phyloP scores from a whole-genome alignment of 2,113 vertebrate species.

The Pedionomus torquatus region DNA sequence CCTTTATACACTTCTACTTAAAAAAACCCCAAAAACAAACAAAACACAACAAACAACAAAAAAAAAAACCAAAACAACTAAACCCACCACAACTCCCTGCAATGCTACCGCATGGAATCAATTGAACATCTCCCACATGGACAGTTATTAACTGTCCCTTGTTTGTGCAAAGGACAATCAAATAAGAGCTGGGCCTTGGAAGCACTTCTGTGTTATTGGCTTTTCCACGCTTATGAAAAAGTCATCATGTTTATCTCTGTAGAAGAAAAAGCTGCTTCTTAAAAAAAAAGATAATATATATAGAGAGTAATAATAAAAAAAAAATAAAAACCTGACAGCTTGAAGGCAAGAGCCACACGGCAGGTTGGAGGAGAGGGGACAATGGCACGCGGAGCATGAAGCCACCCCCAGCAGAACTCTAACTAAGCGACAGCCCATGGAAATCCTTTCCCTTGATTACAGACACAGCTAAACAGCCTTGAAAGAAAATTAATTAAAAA shows the following conservation, averaged over 20 bases:
- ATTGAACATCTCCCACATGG: conserved; percentile 36
- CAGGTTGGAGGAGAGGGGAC: not conserved
- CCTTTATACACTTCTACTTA: not conserved
- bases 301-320: no score
- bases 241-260: conserved; percentile 13
- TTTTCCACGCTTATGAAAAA: conserved; percentile 35
- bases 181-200: not conserved
- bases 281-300: not conserved
- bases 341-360: not conserved
- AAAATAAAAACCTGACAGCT: not conserved
- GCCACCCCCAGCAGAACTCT: not conserved
- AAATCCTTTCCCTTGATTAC: conserved; percentile 17
- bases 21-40: not conserved
- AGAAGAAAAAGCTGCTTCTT: not conserved
- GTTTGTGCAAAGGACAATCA: conserved; percentile 29
- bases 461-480: not conserved
- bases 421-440: not conserved
- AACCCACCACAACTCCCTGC: not conserved
- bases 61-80: not conserved
- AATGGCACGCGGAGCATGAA: not conserved
- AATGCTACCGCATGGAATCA: conserved; percentile 8
- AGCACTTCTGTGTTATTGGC: not conserved
- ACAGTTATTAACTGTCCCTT: conserved; percentile 35
- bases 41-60: not conserved
- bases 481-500: conserved; percentile 9